Base-by-base conservation (phyloP, 2,888 invertebrate genomes). In the Lomographa bimaculata region DNA sequence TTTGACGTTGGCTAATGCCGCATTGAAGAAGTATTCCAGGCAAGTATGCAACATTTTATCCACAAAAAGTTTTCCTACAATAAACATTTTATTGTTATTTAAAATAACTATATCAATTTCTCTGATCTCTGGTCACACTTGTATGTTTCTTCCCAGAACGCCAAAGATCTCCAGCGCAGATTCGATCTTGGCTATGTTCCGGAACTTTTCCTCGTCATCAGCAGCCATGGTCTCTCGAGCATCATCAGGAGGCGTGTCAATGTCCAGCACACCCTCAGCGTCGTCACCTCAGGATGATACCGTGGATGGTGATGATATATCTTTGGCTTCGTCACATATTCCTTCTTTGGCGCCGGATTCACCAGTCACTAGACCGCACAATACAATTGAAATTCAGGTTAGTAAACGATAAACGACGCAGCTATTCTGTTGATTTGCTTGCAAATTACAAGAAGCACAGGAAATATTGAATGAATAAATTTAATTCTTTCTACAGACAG, bases 161-260 rank as follows among this genome's bases (percentile, higher is more conserved):
- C 90, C 92, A 51, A 94, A 94, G 74, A 93, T 94, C 29, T 92
- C 94, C 12, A 94, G 94, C 64, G 95, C 95, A 5, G 95, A 95
- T 75, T 95, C 95, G 1, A 93, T 95, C 50, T 77, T 95, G 46
- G 94, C 94, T 5, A 94, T 95, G 93, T 94, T 95, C 69, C 87
- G 93, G 36, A 94, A 93, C 66, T 94, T 94, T 67, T 92, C 94
- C 7, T 92, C 93, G 8, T 91, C 92, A 29, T 91, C 90, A 39
- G 91, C 91, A 1, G 91, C 91, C 21, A 90, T 90, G 39, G 86
- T 86, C 7, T 92, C 92, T 42, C 73, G 91, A 39, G 90, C 91
- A 1, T 91, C 93, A 11, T 93, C 93, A 2, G 86, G 92, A 26
- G 91, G 91, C 35, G 82, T 93, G 1, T 93, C 94, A 3, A 91